These are phyloP conservation scores for Grammomys surdaster DNA, from an alignment of 2,113 vertebrate genomes.

Conservation along the genomic window DNA sequence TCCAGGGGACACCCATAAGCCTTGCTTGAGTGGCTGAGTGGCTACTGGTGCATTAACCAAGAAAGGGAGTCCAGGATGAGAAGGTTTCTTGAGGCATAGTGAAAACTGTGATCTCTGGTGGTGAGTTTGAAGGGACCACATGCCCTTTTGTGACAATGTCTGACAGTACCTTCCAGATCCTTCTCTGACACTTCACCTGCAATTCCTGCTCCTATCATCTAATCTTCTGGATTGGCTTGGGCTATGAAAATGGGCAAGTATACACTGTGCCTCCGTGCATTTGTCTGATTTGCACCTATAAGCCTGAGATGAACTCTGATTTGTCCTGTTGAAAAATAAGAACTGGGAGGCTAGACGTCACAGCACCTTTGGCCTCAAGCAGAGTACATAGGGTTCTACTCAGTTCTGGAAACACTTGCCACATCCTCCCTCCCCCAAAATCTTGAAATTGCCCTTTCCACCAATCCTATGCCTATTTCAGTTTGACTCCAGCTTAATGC, in stretches of 20 bases:
- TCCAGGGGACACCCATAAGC: background rate
- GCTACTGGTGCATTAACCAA: background rate
- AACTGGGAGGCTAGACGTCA: background rate
- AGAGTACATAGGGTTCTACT: background rate
- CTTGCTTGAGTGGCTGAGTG: slow-evolving; percentile 5
- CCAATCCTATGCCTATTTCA: slow-evolving; percentile 50
- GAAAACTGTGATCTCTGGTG: slow-evolving; percentile 3
- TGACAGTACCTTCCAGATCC: background rate
- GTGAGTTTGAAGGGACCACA: background rate
- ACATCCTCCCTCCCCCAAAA: background rate
- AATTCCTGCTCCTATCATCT: background rate
- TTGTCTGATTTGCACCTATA: background rate
- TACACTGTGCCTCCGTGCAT: background rate
- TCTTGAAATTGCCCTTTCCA: slow-evolving; percentile 71
- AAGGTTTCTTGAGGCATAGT: slow-evolving; percentile 32
- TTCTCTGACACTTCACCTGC: background rate
- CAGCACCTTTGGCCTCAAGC: background rate
- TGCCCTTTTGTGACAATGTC: background rate
- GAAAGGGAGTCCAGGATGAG: slow-evolving; percentile 18
- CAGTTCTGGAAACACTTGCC: slow-evolving; percentile 17
- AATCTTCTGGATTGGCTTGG: background rate
- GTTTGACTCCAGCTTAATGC: background rate
- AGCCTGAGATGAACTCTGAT: background rate
- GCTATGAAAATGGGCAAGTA: background rate
- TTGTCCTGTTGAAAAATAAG: slow-evolving; percentile 32